Percentiles rank a stretch among this genome's conserved stretches.
Evolutionary conservation across 1,140 invertebrate genomes (phyloP).

Genomic region (Lycorma delicatula): DNA sequence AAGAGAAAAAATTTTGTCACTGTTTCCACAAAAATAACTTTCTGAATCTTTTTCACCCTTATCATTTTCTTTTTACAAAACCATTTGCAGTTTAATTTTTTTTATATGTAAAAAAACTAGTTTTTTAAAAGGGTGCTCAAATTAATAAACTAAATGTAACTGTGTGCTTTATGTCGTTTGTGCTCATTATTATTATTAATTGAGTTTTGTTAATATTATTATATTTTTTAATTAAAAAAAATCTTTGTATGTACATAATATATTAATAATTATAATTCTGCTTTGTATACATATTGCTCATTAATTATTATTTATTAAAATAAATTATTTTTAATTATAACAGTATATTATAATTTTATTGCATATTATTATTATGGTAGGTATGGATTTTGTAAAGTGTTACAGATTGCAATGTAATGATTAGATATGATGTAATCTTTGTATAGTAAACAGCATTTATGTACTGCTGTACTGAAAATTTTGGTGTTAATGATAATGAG

Average conservation of each 20-base stretch:
- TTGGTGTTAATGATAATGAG: too few relatives aligned
- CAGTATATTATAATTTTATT: neutral
- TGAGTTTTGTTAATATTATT: too few relatives aligned
- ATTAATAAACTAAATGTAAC: neutral
- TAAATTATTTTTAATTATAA: neutral
- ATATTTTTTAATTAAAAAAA: neutral
- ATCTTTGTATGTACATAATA: neutral
- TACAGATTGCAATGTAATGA: too few relatives aligned
- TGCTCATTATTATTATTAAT: neutral
- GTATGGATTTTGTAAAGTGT: too few relatives aligned
- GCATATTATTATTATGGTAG: neutral
- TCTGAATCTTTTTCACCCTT: too few relatives aligned
- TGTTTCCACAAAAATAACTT: too few relatives aligned
- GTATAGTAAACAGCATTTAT: too few relatives aligned
- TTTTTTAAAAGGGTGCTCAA: neutral
- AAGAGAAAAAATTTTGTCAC: neutral
- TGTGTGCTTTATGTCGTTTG: conserved; percentile 4
- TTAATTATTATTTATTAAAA: neutral
- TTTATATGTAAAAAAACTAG: neutral
- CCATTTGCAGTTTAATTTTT: too few relatives aligned
- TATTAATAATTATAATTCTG: neutral
- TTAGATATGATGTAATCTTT: too few relatives aligned
- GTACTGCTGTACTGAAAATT: too few relatives aligned
- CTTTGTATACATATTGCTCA: neutral
- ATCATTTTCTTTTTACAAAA: too few relatives aligned